A percentile compares a stretch with the other conserved stretches of the same genome.
Evolutionary conservation across 2,797 vertebrate species (phyloP).

Genomic region (Sparus aurata): DNA sequence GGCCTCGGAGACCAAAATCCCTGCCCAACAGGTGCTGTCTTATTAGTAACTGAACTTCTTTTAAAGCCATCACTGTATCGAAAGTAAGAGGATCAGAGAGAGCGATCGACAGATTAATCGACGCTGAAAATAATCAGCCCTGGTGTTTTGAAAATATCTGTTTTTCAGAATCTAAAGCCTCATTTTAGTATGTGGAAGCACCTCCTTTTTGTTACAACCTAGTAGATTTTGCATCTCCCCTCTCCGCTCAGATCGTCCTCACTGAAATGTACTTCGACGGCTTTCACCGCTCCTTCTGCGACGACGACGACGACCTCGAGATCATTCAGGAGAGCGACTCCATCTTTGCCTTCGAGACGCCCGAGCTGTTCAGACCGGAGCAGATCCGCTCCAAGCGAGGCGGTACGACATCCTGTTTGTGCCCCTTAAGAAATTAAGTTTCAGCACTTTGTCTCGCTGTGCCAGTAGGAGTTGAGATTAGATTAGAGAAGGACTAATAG

Average conservation of each 20-base stretch:
- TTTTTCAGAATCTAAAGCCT: constrained; percentile 8
- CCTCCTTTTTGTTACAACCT: background rate
- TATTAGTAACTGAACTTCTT: constrained; percentile 1
- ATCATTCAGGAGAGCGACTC: constrained; percentile 97
- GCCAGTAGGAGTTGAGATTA: constrained; percentile 25
- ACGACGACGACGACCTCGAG: constrained; percentile 96
- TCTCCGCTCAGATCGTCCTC: constrained; percentile 91
- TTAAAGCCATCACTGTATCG: background rate
- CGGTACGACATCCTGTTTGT: constrained; percentile 65
- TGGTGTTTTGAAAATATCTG: background rate
- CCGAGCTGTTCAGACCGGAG: constrained; percentile 94
- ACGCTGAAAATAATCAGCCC: no score
- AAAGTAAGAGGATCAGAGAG: constrained; percentile 10
- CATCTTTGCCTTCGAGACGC: constrained; percentile 98
- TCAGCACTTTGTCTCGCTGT: constrained; percentile 21
- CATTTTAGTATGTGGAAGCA: background rate
- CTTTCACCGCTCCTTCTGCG: constrained; percentile 98
- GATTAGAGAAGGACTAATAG: constrained; percentile 42
- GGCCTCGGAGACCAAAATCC: constrained; percentile 96
- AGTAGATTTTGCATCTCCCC: background rate
- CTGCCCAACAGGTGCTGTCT: constrained; percentile 91
- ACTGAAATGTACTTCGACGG: constrained; percentile 99
- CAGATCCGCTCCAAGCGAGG: constrained; percentile 95
- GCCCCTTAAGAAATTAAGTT: constrained; percentile 32
- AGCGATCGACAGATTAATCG: no score